Evolutionary conservation across 2,797 vertebrate genomes (phyloP).

Genomic region (Yasuhikotakia modesta): DNA sequence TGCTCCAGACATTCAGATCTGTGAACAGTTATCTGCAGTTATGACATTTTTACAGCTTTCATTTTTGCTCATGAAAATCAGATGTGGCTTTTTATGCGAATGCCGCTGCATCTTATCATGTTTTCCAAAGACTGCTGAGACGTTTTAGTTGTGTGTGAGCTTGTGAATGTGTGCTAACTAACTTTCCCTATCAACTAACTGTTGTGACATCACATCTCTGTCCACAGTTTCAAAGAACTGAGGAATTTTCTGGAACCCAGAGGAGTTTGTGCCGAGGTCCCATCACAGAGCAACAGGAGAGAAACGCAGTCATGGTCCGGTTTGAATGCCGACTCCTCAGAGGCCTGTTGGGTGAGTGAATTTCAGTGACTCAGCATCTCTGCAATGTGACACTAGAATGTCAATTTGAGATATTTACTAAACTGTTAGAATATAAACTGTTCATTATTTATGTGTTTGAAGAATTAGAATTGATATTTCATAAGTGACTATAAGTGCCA

Average conservation of each 20-base stretch:
- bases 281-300: background rate
- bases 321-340: conserved; percentile 35
- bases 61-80: background rate
- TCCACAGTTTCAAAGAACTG: conserved; percentile 7
- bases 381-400: background rate
- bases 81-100: background rate
- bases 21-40: background rate
- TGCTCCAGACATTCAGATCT: background rate
- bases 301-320: conserved; percentile 56
- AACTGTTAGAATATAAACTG: background rate
- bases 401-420: background rate
- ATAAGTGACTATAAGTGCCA: too few relatives aligned
- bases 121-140: too few relatives aligned
- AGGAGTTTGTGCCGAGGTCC: background rate
- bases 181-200: background rate
- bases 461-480: too few relatives aligned
- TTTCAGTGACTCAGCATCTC: background rate
- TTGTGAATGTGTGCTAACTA: too few relatives aligned
- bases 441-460: background rate
- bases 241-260: conserved; percentile 10
- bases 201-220: background rate
- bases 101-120: too few relatives aligned
- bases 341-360: conserved; percentile 58
- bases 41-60: background rate
- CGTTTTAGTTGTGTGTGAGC: too few relatives aligned